Base-by-base conservation (phyloP, 2,888 invertebrate genomes). In the Dasysyrphus tricinctus region DNA sequence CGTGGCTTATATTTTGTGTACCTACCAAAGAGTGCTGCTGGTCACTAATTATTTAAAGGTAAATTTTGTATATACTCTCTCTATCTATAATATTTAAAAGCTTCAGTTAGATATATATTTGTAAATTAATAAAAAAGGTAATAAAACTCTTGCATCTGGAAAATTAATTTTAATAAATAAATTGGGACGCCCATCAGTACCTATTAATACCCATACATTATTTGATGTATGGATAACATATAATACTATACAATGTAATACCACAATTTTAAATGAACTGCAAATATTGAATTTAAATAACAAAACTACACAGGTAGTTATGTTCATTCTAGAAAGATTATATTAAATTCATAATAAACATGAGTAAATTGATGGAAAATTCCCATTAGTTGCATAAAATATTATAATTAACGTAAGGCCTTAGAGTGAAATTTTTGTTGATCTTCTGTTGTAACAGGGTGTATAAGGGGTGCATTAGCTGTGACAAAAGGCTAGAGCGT, bases 91-190 rank as follows among this genome's bases (percentile, higher is more conserved):
- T n/a, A 49, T 51, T 51, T 24, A 11, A 44, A 7, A 44, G n/a
- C 44, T 6, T 7, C 24, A 3, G 24, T 2, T 24, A 42, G 4
- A 4, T 42, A 3, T 6, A n/a, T 24, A 37, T 19, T 11, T 19
- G 9, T 19, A 37, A 12, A 59, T 59, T 59, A 37, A 12, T 16
- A 16, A 5, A 19, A 39, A 59, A 14, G 11, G 24, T 59, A 59
- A 44, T 44, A 32, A 29, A 63, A 29, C 11, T 14, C 14, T 9
- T 44, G 16, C 44, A 44, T 29, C n/a, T 63, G 44, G 29, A 44
- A 63, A 63, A 63, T 63, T 44, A 44, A 32, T 63, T 63, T 63
- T n/a, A 63, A 63, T 44, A 44, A 32, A 63, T 29, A 63, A 63
- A 63, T 29, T 37, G 4, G 39, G 14, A 14, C 16, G 11, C 1